Evolutionary conservation across 2,888 invertebrate genomes (phyloP).

Genomic region (Lycia hirtaria): DNA sequence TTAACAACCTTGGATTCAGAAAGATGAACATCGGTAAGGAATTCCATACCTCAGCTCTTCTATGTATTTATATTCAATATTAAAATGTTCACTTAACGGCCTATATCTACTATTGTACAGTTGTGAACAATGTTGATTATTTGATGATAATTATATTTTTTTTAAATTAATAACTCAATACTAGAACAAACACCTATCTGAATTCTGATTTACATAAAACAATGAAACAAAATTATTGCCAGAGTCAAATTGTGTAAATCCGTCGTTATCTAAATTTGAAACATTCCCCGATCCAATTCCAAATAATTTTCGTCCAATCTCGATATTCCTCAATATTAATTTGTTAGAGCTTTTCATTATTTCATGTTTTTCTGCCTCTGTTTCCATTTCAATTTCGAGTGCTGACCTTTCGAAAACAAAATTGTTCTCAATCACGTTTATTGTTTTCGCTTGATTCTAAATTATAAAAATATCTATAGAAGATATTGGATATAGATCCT

Average conservation of each 20-base stretch:
- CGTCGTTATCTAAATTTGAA: constrained; percentile 12
- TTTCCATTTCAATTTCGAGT: constrained; percentile 24
- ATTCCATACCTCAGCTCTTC: no score
- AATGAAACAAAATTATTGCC: constrained; percentile 19
- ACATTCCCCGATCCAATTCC: constrained; percentile 22
- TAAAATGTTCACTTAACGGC: no score
- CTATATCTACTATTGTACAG: no score
- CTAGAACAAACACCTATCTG: not conserved
- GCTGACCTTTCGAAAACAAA: constrained; percentile 23
- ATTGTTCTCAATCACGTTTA: constrained; percentile 2
- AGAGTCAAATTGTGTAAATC: constrained; percentile 12
- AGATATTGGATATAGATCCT: no score
- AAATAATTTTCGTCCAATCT: constrained; percentile 24
- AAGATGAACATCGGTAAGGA: no score
- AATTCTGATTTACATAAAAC: constrained; percentile 10
- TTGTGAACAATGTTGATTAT: no score
- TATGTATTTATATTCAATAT: no score
- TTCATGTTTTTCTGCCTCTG: constrained; percentile 25
- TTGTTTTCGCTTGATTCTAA: constrained; percentile 9
- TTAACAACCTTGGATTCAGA: no score
- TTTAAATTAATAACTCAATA: not conserved
- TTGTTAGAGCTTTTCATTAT: constrained; percentile 26
- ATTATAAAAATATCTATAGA: constrained; percentile 8
- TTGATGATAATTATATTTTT: not conserved
- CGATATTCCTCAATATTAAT: constrained; percentile 25